Evolutionary conservation across 2,888 invertebrate genomes (phyloP).

Genomic region (Acleris sparsana): DNA sequence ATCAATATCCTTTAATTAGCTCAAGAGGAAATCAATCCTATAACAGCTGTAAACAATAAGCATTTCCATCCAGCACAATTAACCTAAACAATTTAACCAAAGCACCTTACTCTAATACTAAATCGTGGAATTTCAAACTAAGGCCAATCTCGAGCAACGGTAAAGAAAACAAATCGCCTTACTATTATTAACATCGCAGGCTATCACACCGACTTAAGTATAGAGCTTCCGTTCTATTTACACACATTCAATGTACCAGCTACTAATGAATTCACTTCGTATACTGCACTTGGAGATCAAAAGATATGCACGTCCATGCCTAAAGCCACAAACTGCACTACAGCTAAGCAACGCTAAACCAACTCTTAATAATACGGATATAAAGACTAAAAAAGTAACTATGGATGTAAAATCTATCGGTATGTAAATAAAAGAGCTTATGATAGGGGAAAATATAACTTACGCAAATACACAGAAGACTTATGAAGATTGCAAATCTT

Average conservation of each 20-base stretch:
- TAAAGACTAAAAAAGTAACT: slow-evolving; percentile 21
- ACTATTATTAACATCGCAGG: slow-evolving; percentile 53
- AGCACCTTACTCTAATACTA: slow-evolving; percentile 6
- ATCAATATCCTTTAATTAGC: slow-evolving; percentile 1
- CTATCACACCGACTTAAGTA: slow-evolving; percentile 64
- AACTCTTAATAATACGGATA: slow-evolving; percentile 41
- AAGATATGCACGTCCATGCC: slow-evolving; percentile 74
- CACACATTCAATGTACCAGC: slow-evolving; percentile 64
- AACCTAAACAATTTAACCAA: not conserved
- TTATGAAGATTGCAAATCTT: slow-evolving; percentile 38
- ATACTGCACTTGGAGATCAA: slow-evolving; percentile 66
- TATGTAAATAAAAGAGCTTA: slow-evolving; percentile 36
- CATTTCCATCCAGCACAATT: not conserved
- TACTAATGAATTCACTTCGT: slow-evolving; percentile 75
- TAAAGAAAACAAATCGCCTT: slow-evolving; percentile 40
- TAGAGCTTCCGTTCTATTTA: slow-evolving; percentile 77
- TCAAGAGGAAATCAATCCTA: not conserved
- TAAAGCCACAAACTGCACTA: slow-evolving; percentile 42
- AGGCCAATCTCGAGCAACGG: slow-evolving; percentile 27
- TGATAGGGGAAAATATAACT: slow-evolving; percentile 45
- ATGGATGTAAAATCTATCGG: slow-evolving; percentile 23
- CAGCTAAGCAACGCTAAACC: slow-evolving; percentile 40
- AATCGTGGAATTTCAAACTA: slow-evolving; percentile 24
- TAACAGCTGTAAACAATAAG: not conserved
- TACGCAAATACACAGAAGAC: slow-evolving; percentile 38